Evolutionary conservation across 2,113 vertebrate species (phyloP).

Genomic region (Elgaria multicarinata): DNA sequence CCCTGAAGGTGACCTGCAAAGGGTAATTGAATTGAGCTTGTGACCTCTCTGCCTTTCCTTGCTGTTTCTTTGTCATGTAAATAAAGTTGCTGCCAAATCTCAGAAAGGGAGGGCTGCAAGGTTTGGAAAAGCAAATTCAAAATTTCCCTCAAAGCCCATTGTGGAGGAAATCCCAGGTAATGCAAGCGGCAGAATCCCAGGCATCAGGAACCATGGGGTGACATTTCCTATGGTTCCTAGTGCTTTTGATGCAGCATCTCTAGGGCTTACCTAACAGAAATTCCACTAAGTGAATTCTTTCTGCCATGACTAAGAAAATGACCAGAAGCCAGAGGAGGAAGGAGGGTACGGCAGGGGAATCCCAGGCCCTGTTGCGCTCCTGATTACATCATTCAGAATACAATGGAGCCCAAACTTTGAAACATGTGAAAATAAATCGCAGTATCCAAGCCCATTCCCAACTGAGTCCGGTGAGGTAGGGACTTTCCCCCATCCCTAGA

Average conservation of each 20-base stretch:
- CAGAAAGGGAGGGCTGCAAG: background rate
- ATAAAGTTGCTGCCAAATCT: background rate
- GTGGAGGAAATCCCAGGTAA: background rate
- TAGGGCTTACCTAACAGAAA: background rate
- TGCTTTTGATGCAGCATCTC: background rate
- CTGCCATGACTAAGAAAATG: background rate
- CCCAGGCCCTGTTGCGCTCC: no score
- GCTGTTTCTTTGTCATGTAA: slow-evolving; percentile 1
- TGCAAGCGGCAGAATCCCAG: background rate
- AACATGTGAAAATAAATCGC: background rate
- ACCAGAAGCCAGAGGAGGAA: no score
- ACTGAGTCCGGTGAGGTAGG: background rate
- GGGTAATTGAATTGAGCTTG: slow-evolving; percentile 1
- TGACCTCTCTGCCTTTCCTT: background rate
- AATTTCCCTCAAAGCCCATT: background rate
- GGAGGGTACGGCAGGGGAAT: background rate
- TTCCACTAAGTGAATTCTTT: background rate
- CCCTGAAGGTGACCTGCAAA: slow-evolving; percentile 22
- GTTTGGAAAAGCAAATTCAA: background rate
- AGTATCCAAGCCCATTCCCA: background rate
- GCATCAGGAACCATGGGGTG: background rate
- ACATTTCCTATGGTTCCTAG: background rate
- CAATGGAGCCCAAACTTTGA: background rate
- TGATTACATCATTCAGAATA: background rate
- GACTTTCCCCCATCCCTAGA: background rate